Base-by-base conservation (phyloP, 35 echinoderm and acorn worm genomes). In the Lytechinus variegatus region DNA sequence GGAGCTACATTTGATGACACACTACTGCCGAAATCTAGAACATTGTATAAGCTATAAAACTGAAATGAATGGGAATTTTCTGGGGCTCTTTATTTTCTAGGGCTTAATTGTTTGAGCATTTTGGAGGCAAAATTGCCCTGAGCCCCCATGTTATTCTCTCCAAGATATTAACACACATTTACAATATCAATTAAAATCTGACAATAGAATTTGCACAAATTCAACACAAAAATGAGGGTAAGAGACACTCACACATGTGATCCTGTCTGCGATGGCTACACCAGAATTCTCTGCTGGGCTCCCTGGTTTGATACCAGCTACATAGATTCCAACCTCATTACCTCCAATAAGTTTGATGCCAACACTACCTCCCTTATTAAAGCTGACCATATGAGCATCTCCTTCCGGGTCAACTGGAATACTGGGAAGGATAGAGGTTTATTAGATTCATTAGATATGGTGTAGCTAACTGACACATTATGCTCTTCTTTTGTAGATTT, bases 261-360 rank as follows among this genome's bases (percentile, higher is more conserved):
- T 98, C 91, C 95, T 95, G 60, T 98, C 97, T 55, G 96, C 97
- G 8, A 96, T 95, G 86, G 95, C 93, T 29, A 97, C 66, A 9
- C 97, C 96, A 28, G 97, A 96, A 51, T 56, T 95, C 16, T 95
- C 97, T 53, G 98, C 98, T 58, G 96, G 95, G 89, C 96, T 97
- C 7, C 95, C 89, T 53, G 97, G 97, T 92, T 99, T 97, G 13
- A 99, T 97, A 54, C 94, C 97, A 60, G 97, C 97, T 9, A 99
- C 96, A 57, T 97, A 99, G 54, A 99, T 97, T 29, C 98, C 98
- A 0, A 96, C 96, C 86, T 97, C 96, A 55, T 99, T 99, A 33
- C 98, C 98, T 11, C 98, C 98, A 0, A 97, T 96, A 5, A 99
- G 94, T 52, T 95, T 96, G 14, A 99, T 95, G 24, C 98, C 98